Base-by-base conservation (phyloP, 2,113 vertebrate species). In the Lathamus discolor region DNA sequence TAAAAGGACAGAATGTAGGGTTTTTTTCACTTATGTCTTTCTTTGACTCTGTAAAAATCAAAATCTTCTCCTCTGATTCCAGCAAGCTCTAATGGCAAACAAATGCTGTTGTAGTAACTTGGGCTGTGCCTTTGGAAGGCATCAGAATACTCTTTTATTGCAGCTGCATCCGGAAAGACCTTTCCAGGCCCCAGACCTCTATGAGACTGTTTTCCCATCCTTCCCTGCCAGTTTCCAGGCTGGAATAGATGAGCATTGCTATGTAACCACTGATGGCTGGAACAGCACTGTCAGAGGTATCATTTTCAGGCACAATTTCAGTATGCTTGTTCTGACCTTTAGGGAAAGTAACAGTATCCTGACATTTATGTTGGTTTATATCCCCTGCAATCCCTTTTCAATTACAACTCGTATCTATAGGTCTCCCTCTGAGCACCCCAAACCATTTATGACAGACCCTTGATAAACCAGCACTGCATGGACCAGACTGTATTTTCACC, bases 321-420 rank as follows among this genome's bases (percentile, higher is more conserved):
- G 64, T 5, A 6, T 80, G 86, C 57, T 96, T 83, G 18, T 66
- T 77, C 66, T 96, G 94, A 95, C 94, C 94, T 97, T 94, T 94
- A 95, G 92, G 92, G 62, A 66, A 91, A 90, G 73, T n/a, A 93
- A 70, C 68, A 76, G 39, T 70, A 76, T 39, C 66, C 95, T 95
- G 93, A 94, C 86, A 93, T 95, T 96, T 97, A 49, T 66, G 72
- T 7, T 91, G 87, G 64, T 93, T 96, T 85, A 77, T 96, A 87
- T 94, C 84, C 78, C 39, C 87, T 78, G 31, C 69, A 94, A 92
- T 95, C 76, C 63, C 31, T 92, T 92, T 93, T 94, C 91, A 95
- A 95, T 95, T 97, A 95, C 92, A 97, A 86, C 46, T 94, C 74
- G 4, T 33, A 62, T 77, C n/a, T 54, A 44, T 27, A 63, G 92